A percentile compares a stretch with the other conserved stretches of the same genome.
Conservation (phyloP, 2,888 invertebrate species). For the Cosmopolites sordidus region DNA sequence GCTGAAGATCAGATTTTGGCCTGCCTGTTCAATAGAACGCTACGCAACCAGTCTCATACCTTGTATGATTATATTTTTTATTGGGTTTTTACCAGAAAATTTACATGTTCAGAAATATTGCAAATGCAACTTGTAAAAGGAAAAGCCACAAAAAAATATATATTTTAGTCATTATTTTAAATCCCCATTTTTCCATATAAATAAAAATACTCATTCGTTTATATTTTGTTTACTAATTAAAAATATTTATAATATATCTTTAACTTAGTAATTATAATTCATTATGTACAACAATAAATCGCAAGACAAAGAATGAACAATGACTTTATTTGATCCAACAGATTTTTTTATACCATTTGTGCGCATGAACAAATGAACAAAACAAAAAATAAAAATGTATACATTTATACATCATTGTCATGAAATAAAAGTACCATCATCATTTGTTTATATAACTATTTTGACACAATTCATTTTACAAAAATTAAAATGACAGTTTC, state of each 20-base stretch:
- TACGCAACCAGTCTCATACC: too few species aligned
- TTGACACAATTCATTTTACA: slow-evolving; percentile 50
- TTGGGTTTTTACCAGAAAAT: too few species aligned
- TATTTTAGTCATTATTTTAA: background rate
- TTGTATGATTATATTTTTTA: too few species aligned
- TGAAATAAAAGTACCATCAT: slow-evolving; percentile 10
- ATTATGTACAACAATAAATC: slow-evolving; percentile 21
- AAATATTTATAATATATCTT: slow-evolving; percentile 25
- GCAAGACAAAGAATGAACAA: slow-evolving; percentile 16
- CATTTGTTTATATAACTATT: slow-evolving; percentile 42
- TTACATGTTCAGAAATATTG: too few species aligned
- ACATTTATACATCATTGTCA: slow-evolving; percentile 8
- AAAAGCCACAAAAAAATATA: background rate
- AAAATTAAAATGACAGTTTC: slow-evolving; percentile 47
- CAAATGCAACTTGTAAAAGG: too few species aligned
- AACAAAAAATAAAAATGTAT: slow-evolving; percentile 8
- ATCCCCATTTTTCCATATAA: background rate
- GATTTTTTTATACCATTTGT: slow-evolving; percentile 13
- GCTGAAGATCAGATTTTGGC: too few species aligned
- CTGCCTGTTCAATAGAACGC: too few species aligned
- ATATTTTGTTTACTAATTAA: slow-evolving; percentile 22
- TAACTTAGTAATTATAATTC: slow-evolving; percentile 23
- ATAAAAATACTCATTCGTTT: slow-evolving; percentile 8
- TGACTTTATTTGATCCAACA: slow-evolving; percentile 17
- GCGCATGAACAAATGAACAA: slow-evolving; percentile 18